Conservation (phyloP, 2,113 vertebrate species). For the Acinonyx jubatus region DNA sequence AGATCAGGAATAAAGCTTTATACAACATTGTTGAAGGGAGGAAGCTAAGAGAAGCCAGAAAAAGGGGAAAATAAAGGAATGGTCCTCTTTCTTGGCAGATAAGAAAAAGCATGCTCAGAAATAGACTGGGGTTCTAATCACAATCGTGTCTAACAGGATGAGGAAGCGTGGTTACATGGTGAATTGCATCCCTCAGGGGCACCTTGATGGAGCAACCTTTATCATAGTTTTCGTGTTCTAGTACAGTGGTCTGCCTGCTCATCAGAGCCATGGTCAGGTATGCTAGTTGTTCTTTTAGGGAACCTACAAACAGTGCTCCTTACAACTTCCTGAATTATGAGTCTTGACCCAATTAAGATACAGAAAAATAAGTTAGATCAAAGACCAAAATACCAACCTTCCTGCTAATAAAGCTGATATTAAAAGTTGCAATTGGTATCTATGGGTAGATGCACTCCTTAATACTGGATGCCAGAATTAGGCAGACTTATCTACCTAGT, state of each 20-base stretch:
- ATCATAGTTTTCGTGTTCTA: neutral
- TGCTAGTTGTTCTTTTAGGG: neutral
- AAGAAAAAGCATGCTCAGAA: neutral
- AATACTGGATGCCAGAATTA: neutral
- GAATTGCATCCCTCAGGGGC: neutral
- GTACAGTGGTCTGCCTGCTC: neutral
- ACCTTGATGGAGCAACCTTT: neutral
- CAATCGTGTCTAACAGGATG: neutral
- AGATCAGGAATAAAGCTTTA: neutral
- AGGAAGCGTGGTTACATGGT: neutral
- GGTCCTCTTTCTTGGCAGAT: neutral
- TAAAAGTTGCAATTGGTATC: neutral
- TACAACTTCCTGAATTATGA: neutral
- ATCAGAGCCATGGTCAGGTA: neutral
- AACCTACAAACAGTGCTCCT: neutral
- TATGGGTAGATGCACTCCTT: neutral
- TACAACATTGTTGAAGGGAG: neutral
- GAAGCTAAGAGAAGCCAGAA: neutral
- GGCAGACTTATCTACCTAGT: neutral
- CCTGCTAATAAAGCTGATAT: neutral
- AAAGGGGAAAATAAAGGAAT: neutral
- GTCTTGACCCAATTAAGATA: neutral
- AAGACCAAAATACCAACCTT: neutral
- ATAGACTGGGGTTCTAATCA: neutral
- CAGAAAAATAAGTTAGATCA: neutral